phyloP scores from a whole-genome alignment of 2,888 invertebrate species.

The Tetanocera ferruginea region DNA sequence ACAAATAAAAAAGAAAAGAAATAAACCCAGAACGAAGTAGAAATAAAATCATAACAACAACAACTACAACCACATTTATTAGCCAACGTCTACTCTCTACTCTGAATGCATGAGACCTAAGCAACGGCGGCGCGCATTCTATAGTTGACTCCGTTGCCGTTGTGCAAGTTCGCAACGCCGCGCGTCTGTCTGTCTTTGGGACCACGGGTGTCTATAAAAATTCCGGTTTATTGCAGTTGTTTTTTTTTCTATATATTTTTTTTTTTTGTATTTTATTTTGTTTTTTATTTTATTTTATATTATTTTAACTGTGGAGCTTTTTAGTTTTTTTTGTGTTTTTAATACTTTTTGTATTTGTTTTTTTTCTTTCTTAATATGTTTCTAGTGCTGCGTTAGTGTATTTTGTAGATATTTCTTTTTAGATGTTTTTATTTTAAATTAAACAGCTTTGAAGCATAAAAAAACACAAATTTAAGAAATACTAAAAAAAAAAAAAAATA shows the following conservation, averaged over 20 bases:
- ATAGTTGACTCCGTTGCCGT: slow-evolving; percentile 16
- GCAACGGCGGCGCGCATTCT: slow-evolving; percentile 22
- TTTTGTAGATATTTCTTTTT: not conserved
- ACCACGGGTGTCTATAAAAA: slow-evolving; percentile 28
- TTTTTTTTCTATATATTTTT: not conserved
- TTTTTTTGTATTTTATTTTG: not conserved
- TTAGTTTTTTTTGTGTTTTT: not conserved
- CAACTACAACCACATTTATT: slow-evolving; percentile 14
- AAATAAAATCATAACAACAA: not conserved
- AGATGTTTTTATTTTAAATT: not conserved
- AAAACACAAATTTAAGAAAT: not conserved
- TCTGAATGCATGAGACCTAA: not conserved
- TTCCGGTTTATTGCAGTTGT: slow-evolving; percentile 30
- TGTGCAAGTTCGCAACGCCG: not conserved
- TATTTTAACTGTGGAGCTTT: not conserved
- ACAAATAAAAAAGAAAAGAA: not conserved
- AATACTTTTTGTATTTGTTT: not conserved
- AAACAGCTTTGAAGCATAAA: not conserved
- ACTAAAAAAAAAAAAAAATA: slow-evolving; percentile 1
- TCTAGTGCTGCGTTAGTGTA: not conserved
- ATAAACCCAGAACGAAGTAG: not conserved
- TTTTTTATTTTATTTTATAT: not conserved
- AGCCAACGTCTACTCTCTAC: not conserved
- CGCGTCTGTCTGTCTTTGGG: not conserved
- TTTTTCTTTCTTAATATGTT: not conserved